Evolutionary conservation across 2,797 vertebrate genomes (phyloP), one percentile per base, ranked within the genome.

Genomic region (Trichosurus vulpecula): DNA sequence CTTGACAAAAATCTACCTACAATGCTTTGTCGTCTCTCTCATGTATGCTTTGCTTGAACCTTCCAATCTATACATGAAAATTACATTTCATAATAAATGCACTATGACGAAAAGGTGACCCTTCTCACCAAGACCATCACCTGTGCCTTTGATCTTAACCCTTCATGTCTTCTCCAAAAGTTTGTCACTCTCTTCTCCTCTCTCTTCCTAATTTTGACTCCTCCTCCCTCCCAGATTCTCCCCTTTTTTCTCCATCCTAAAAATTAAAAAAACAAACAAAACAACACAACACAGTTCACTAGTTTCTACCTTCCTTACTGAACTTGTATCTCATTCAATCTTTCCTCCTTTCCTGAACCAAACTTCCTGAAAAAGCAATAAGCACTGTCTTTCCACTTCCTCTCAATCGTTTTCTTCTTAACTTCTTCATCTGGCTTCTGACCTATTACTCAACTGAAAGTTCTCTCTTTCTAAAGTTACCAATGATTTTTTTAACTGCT

Each of bases 201-300:
- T 3, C 6, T 81, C 6, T 81, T 41, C 29, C n/a, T 81, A 22
- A 81, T 27, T 74, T 87, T 27, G 1, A 87, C 0, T 41, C 14
- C 74, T 66, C 31, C 14, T 74, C 9, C 16, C 10, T 47, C 22
- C 41, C 10, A 47, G 0, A 3, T 81, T 0, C 3, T 41, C 0
- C 2, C 27, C 25, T 87, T 47, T 51, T 87, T 87, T 87, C 0
- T 4, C 25, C 22, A 41, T 4, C 22, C 9, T 87, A 11, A 87
- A 47, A 87, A 27, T 87, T 10, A 3, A 47, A 51, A 27, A 5
- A 55, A 52, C 4, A 74, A 41, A n/a, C 6, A 74, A 41, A 55
- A 55, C n/a, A n/a, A n/a, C n/a, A 22, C 54, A 55, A 29, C 56
- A 47, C 10, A 47, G 0, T 27, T 51, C 41, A 51, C 25, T 87